Conservation (phyloP, 2,888 invertebrate genomes). For the Watsonalla cultraria region DNA sequence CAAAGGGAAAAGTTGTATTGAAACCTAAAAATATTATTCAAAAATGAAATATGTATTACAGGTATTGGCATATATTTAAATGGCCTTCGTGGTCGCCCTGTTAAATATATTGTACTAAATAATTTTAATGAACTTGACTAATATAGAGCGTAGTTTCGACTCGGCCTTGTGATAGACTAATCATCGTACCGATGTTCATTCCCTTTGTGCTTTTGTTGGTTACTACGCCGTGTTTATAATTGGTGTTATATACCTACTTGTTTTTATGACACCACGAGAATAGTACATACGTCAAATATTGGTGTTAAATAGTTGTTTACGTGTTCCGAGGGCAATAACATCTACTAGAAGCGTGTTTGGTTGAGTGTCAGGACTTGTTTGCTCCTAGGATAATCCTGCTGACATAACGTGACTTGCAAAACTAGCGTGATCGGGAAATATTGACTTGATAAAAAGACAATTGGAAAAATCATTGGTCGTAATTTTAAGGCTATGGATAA, state of each 20-base stretch:
- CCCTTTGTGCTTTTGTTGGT: background rate
- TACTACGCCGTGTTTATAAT: background rate
- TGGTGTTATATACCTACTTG: background rate
- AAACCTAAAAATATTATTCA: too few relatives aligned
- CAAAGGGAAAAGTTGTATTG: too few relatives aligned
- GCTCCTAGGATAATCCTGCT: slow-evolving; percentile 19
- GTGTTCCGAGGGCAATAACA: background rate
- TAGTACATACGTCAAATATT: background rate
- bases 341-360: slow-evolving; percentile 32
- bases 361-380: slow-evolving; percentile 27
- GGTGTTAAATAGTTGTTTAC: slow-evolving; percentile 2
- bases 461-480: too few relatives aligned
- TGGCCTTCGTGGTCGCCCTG: slow-evolving; percentile 7
- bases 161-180: slow-evolving; percentile 46
- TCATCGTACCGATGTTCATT: slow-evolving; percentile 21
- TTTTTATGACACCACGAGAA: background rate
- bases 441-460: too few relatives aligned
- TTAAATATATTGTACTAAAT: background rate
- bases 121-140: slow-evolving; percentile 12
- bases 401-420: background rate
- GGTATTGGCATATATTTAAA: slow-evolving; percentile 13
- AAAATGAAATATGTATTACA: slow-evolving; percentile 3
- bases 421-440: too few relatives aligned
- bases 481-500: too few relatives aligned
- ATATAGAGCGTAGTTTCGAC: slow-evolving; percentile 32